phyloP scores from a whole-genome alignment of 2,888 invertebrate genomes.

The Orthosia incerta region DNA sequence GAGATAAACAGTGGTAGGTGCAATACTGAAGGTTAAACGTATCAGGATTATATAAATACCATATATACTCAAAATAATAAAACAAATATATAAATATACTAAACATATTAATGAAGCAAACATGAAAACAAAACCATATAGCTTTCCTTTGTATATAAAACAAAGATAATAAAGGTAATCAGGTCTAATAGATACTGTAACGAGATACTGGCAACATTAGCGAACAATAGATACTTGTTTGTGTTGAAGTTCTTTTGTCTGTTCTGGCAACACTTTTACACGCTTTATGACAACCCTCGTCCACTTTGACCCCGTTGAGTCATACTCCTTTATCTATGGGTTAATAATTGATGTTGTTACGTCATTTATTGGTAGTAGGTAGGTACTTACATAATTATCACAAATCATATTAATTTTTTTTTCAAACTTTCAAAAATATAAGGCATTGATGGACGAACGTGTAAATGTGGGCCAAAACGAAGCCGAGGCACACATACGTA shows the following conservation, averaged over 20 bases:
- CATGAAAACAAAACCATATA: slow-evolving; percentile 17
- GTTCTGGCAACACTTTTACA: slow-evolving; percentile 43
- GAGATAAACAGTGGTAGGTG: no score
- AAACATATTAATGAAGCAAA: slow-evolving; percentile 34
- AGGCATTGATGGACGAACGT: no score
- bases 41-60: no score
- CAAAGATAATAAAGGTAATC: slow-evolving; percentile 48
- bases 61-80: no score
- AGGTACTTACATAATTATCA: neutral
- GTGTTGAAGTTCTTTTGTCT: slow-evolving; percentile 47
- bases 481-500: no score
- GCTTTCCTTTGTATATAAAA: slow-evolving; percentile 19
- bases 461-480: no score
- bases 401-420: neutral
- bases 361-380: neutral
- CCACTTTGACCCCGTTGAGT: slow-evolving; percentile 52
- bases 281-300: slow-evolving; percentile 22
- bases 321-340: slow-evolving; percentile 39
- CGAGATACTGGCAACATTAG: slow-evolving; percentile 50
- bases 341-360: slow-evolving; percentile 5
- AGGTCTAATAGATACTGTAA: slow-evolving; percentile 53
- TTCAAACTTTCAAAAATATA: neutral
- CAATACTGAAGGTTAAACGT: no score
- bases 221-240: slow-evolving; percentile 61
- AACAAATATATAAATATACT: no score